Evolutionary conservation across 92 coral and sea anemone genomes (phyloP), one percentile per base, ranked within the genome.

Genomic region (Siderastrea siderea): DNA sequence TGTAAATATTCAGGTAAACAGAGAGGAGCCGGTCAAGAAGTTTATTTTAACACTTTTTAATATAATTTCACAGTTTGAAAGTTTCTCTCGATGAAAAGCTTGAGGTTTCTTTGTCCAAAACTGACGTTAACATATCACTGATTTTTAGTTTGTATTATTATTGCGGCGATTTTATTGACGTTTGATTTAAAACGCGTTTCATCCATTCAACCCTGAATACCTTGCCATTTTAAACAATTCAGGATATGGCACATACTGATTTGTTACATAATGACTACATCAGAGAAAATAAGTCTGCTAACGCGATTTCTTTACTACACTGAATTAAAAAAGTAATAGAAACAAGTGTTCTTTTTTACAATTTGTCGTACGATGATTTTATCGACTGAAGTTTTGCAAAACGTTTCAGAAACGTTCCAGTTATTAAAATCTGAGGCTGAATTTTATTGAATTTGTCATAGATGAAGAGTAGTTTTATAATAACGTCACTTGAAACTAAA

Each of bases 91-190:
- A 13, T 15, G 68, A 55, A 57, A 74, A 62, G 19, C 68, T 7
- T 57, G 77, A 46, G 12, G 65, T 48, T 82, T 82, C 78, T 82
- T 82, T 82, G 78, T 70, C 38, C 19, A 57, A 0, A n/a, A 19
- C 11, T 82, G 86, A 82, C 86, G 69, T 82, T 84, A 50, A 73
- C 87, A 58, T 72, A 61, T 84, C 73, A 49, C 87, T 48, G 61
- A 38, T 60, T 72, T 46, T 46, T 1, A 73, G 52, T 61, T 15
- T 74, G 74, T 11, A 84, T 84, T 84, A 73, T 84, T 84, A 84
- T 84, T 73, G n/a, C 26, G 86, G 19, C 50, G 62, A 71, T 62
- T 60, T 84, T 73, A 84, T 73, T 73, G 80, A 61, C 60, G 48
- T 47, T 47, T 68, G 19, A 67, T 67, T 45, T 68, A 44, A 50